A percentile compares a stretch with the other conserved stretches of the same genome.
These are phyloP conservation scores for Pedetes capensis DNA, from an alignment of 2,113 vertebrate genomes.

Conservation along the genomic window DNA sequence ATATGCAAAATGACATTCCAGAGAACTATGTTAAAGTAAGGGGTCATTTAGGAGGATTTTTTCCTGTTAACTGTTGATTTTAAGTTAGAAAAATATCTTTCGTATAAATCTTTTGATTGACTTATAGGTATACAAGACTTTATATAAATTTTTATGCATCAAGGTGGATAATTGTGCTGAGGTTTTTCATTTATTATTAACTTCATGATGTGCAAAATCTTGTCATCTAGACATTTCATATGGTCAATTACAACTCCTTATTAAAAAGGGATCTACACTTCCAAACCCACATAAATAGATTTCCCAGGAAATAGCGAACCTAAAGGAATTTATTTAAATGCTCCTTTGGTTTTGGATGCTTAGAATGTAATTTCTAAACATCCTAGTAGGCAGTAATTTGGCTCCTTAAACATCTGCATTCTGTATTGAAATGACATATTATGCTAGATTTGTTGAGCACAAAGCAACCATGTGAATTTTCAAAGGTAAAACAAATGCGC, in stretches of 20 bases:
- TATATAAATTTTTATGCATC: slow-evolving; percentile 27
- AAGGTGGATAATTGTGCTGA: not conserved
- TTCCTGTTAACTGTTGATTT: slow-evolving; percentile 12
- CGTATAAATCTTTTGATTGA: not conserved
- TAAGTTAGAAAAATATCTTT: not conserved
- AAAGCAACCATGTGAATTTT: slow-evolving; percentile 1
- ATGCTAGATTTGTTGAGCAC: not conserved
- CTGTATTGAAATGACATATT: not conserved
- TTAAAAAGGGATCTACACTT: slow-evolving; percentile 28
- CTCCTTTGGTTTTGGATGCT: not conserved
- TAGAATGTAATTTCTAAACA: not conserved
- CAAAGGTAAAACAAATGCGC: not conserved
- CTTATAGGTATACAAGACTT: not conserved
- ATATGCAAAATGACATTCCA: not conserved
- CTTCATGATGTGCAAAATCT: slow-evolving; percentile 22
- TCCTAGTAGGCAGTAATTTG: not conserved
- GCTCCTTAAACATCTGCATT: not conserved
- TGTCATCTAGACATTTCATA: not conserved
- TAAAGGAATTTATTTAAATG: slow-evolving; percentile 24
- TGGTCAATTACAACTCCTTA: not conserved
- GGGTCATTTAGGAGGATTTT: not conserved
- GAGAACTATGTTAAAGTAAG: not conserved
- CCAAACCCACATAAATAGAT: not conserved
- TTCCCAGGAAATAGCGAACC: not conserved
- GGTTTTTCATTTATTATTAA: slow-evolving; percentile 18